Evolutionary conservation across 2,113 vertebrate genomes (phyloP), one percentile per base, ranked within the genome.

Genomic region (Brienomyrus longianalis): DNA sequence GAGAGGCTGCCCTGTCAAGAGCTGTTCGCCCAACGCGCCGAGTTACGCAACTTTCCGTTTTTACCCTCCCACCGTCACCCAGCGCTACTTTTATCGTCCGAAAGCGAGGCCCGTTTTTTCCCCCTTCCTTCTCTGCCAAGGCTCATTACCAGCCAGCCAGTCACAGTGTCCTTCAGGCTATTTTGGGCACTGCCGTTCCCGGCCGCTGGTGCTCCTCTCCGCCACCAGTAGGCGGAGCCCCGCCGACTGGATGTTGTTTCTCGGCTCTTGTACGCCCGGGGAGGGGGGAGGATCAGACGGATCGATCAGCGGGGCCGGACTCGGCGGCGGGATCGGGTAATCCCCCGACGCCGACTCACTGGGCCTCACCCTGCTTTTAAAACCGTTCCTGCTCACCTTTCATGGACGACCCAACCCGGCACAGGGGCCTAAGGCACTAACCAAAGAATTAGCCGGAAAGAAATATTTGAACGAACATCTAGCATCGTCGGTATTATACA

Each of bases 241-340:
- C 62, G 39, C 89, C 23, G 84, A 31, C 31, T 21, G 89, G 66
- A 54, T 80, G 23, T 74, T 83, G 54, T 21, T 31, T 19, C 54
- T 89, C 84, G n/a, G 5, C 31, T 31, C 62, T 31, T 3, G 9
- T 70, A 70, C 31, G n/a, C n/a, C 27, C 62, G 10, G n/a, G 10
- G n/a, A 0, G 56, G 51, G 45, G 35, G 54, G 51, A 45, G 15
- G 70, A 54, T 31, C 80, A 62, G 80, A 45, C 23, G 23, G 89
- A 91, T 91, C 84, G 62, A 91, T 91, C 50, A 43, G 11, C 15
- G 50, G 35, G 17, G 15, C 47, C 59, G 66, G 54, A 45, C 77
- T 13, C 6, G 35, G 51, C 51, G 56, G 45, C 27, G 48, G 45
- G 45, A 43, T 31, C 47, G 1, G 10, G 15, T 50, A 31, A 48